Evolutionary conservation across 2,797 vertebrate species (phyloP), one percentile per base, ranked within the genome.

Genomic region (Melanogrammus aeglefinus): DNA sequence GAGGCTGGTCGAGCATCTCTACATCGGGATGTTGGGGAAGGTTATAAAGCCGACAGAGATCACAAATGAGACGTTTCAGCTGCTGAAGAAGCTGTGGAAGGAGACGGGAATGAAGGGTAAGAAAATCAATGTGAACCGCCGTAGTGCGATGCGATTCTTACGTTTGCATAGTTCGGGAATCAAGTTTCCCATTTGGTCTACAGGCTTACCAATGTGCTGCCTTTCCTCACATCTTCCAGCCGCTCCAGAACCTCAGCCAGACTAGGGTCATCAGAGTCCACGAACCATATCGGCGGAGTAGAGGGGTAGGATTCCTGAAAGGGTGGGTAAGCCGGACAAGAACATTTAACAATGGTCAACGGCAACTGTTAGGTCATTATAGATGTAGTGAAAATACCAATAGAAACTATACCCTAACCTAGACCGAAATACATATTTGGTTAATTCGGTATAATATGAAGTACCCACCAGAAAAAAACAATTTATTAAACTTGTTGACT

Each of bases 211-310:
- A 96, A 92, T 0, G 95, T 97, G 91, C 94, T 98, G 92, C 96
- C 95, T 91, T 95, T 98, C 88, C 97, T 96, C 85, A 96, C 96
- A 91, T 99, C 98, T 88, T 97, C 97, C 80, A 99, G 92, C 36
- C 96, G 95, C 90, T 99, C 96, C 91, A 99, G 92, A 83, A 99
- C 96, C 81, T 97, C 96, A 33, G 97, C 95, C 92, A 99, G 93
- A 92, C 96, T 97, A 4, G 97, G 97, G 95, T 99, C 98, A 95
- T 99, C 98, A 80, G 97, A 99, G 90, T 99, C 97, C 90, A 99
- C 97, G 93, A 99, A 99, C 98, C 97, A 99, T 96, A 99, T 99
- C 73, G 98, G 98, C 39, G 97, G 91, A 33, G 96, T 97, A 71
- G 95, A 96, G 8, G 98, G 97, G 77, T 99, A 99, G 5, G 97